phyloP scores from a whole-genome alignment of 1,140 invertebrate species.

The Drosophila ogumai region DNA sequence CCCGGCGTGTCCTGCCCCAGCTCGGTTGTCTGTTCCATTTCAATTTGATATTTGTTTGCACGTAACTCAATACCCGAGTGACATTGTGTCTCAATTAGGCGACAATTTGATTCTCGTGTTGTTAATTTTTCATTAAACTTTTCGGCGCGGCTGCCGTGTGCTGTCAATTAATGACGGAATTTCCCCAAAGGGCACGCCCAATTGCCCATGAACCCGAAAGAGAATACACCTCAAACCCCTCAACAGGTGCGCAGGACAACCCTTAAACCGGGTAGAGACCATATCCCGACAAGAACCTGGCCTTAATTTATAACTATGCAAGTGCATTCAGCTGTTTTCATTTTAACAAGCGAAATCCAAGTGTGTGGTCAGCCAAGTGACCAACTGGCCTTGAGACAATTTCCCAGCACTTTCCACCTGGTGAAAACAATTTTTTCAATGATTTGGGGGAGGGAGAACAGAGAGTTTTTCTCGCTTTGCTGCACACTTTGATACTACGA shows the following conservation, averaged over 20 bases:
- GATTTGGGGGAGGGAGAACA: neutral
- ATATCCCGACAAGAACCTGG: neutral
- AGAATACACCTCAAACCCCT: conserved; percentile 17
- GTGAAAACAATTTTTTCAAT: neutral
- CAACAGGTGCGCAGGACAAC: conserved; percentile 63
- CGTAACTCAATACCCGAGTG: conserved; percentile 69
- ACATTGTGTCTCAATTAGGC: conserved; percentile 78
- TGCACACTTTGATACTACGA: conserved; percentile 71
- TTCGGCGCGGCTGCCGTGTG: conserved; percentile 62
- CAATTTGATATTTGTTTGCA: conserved; percentile 68
- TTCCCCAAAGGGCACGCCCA: conserved; percentile 46
- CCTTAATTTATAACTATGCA: conserved; percentile 22
- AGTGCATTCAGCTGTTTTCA: conserved; percentile 68
- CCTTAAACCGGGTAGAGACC: neutral
- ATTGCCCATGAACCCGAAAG: conserved; percentile 24
- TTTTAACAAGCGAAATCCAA: conserved; percentile 63
- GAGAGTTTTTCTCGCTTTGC: conserved; percentile 44
- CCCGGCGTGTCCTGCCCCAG: conserved; percentile 27
- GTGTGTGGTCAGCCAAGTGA: conserved; percentile 48
- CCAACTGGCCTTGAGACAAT: conserved; percentile 70
- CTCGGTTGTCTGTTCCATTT: conserved; percentile 45
- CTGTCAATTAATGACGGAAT: conserved; percentile 77
- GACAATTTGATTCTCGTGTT: conserved; percentile 78
- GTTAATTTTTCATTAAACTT: conserved; percentile 81
- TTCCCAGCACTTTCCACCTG: conserved; percentile 44